Evolutionary conservation across 2,113 vertebrate genomes (phyloP).

Genomic region (Coracopsis vasa): DNA sequence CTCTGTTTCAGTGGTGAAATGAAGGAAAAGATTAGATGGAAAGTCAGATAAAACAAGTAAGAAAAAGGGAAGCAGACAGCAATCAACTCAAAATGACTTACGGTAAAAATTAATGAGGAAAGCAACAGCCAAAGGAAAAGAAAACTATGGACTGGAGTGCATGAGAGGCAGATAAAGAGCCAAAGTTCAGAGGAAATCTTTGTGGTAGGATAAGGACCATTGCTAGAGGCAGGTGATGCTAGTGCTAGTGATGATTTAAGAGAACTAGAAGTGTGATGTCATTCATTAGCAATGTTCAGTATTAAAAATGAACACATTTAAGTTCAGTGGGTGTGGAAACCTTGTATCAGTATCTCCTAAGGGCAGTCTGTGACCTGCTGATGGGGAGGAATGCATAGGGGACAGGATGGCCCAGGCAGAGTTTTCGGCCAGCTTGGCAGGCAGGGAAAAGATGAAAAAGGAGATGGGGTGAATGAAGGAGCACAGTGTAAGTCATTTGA

Average conservation of each 20-base stretch:
- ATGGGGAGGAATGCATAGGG: neutral
- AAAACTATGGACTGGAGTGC: neutral
- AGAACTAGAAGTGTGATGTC: neutral
- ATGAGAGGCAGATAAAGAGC: neutral
- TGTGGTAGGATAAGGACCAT: neutral
- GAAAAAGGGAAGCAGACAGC: neutral
- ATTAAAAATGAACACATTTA: neutral
- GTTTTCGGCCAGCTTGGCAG: accelerated
- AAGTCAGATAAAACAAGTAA: neutral
- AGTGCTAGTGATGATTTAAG: neutral
- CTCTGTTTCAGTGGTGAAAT: neutral
- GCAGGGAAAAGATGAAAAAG: neutral
- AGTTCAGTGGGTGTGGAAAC: neutral
- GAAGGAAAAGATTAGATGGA: neutral
- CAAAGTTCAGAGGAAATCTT: neutral
- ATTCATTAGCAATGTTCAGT: neutral
- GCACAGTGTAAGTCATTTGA: accelerated
- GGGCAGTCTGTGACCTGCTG: neutral
- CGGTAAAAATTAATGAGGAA: neutral
- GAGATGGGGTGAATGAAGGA: neutral
- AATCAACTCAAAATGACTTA: neutral
- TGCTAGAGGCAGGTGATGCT: neutral
- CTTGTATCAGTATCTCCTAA: neutral
- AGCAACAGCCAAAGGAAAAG: neutral
- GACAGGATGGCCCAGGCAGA: accelerated